These are phyloP conservation scores for Drosophila barbarae DNA, from an alignment of 2,888 invertebrate species.

Conservation along the genomic window DNA sequence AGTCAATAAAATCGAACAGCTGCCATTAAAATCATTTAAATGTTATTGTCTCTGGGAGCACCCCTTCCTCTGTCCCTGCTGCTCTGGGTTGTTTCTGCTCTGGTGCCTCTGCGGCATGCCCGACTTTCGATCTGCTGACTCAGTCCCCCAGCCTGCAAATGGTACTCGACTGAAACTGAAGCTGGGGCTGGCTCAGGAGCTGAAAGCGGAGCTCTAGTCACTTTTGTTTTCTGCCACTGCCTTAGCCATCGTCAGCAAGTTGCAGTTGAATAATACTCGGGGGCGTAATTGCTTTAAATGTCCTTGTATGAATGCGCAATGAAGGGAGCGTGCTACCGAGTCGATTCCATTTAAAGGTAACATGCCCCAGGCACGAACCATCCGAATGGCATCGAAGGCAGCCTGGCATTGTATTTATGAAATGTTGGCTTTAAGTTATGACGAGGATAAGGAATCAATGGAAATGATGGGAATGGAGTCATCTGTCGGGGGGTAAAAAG, in stretches of 20 bases:
- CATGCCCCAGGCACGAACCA: conserved; percentile 30
- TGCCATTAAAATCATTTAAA: conserved; percentile 75
- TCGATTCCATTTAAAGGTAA: conserved; percentile 51
- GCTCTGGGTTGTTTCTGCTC: conserved; percentile 64
- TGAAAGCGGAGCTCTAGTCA: conserved; percentile 48
- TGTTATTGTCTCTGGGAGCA: conserved; percentile 63
- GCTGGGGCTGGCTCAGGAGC: conserved; percentile 9
- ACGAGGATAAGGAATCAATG: conserved; percentile 3
- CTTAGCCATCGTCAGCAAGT: conserved; percentile 65
- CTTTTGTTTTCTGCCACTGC: conserved; percentile 60
- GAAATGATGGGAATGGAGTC: conserved; percentile 20
- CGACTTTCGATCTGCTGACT: conserved; percentile 61
- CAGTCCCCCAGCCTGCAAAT: conserved; percentile 40
- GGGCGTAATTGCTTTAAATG: conserved; percentile 74
- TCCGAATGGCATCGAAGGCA: not conserved
- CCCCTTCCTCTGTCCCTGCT: conserved; percentile 5
- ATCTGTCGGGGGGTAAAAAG: conserved; percentile 2
- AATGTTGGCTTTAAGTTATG: conserved; percentile 27
- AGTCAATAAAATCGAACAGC: conserved; percentile 75
- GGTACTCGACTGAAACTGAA: conserved; percentile 2
- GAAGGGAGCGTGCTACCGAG: conserved; percentile 36
- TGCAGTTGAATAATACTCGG: conserved; percentile 69
- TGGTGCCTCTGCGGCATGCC: conserved; percentile 68
- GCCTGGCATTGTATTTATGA: conserved; percentile 1
- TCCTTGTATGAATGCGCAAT: conserved; percentile 69